These are phyloP conservation scores for Elegia similella DNA, from an alignment of 2,888 invertebrate species.

Conservation along the genomic window DNA sequence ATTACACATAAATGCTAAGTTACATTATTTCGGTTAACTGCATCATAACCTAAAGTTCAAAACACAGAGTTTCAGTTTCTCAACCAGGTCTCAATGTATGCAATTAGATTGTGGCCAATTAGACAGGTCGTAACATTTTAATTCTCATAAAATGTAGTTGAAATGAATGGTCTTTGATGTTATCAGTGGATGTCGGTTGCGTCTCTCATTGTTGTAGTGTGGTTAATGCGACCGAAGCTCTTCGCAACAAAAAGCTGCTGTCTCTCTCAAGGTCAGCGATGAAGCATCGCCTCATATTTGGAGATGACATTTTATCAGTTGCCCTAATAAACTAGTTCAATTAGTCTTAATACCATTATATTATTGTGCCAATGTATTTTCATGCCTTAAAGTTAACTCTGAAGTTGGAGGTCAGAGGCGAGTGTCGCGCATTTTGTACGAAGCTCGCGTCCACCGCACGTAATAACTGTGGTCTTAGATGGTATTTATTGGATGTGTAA, in stretches of 20 bases:
- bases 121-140: not conserved
- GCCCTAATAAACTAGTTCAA: too few species aligned
- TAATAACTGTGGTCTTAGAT: too few species aligned
- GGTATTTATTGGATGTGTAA: too few species aligned
- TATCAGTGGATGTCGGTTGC: not conserved
- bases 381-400: too few species aligned
- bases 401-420: too few species aligned
- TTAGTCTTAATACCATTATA: too few species aligned
- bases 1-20: not conserved
- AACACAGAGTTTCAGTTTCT: not conserved
- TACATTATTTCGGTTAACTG: not conserved
- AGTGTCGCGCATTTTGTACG: too few species aligned
- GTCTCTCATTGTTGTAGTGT: not conserved
- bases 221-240: not conserved
- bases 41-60: conserved; percentile 6
- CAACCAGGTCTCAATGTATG: not conserved
- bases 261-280: not conserved
- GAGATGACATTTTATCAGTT: too few species aligned
- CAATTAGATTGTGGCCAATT: not conserved
- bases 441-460: too few species aligned
- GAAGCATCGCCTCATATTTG: not conserved
- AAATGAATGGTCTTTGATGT: not conserved
- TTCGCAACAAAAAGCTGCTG: not conserved
- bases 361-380: too few species aligned
- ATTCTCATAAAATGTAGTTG: not conserved